Base-by-base conservation (phyloP, 2,888 invertebrate genomes). In the Athripsodes cinereus region DNA sequence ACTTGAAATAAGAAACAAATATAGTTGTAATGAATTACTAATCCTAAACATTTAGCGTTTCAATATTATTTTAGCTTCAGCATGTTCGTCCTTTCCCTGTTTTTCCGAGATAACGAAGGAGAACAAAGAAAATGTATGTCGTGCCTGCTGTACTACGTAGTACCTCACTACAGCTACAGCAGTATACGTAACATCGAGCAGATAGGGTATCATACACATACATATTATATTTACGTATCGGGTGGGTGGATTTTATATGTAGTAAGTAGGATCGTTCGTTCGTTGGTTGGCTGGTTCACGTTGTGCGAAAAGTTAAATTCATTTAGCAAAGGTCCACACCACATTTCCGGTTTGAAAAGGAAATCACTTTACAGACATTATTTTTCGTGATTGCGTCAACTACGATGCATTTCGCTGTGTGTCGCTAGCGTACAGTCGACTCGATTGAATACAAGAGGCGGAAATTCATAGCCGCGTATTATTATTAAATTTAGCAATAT, bases 251-350 rank as follows among this genome's bases (percentile, higher is more conserved):
- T n/a, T n/a, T n/a, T 26, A 10, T 26, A 26, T 26, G 26, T 26
- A 26, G 26, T n/a, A 26, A 10, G 10, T 26, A 26, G 26, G 26
- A 10, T 10, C 5, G 26, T 3, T 26, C 3, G 26, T 3, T 6
- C 10, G 26, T 26, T 6, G 26, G 26, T 26, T 26, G 26, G 26
- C 5, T 40, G n/a, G n/a, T n/a, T n/a, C n/a, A n/a, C 40, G 40
- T 13, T 16, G 40, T 13, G 40, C 40, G 40, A 40, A 40, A 40
- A 40, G 40, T 13, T 40, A 40, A 40, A 40, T 40, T 40, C 40
- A 31, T 26, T 55, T 55, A 55, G 55, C 50, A 22, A 26, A 55
- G 55, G 35, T 49, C 40, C 55, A 51, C 55, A 55, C 55, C 55
- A 51, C 51, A 47, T 21, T 21, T 55, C 53, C 47, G 22, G 47